Conservation (phyloP, 2,113 vertebrate species). For the Mionectes macconnelli region DNA sequence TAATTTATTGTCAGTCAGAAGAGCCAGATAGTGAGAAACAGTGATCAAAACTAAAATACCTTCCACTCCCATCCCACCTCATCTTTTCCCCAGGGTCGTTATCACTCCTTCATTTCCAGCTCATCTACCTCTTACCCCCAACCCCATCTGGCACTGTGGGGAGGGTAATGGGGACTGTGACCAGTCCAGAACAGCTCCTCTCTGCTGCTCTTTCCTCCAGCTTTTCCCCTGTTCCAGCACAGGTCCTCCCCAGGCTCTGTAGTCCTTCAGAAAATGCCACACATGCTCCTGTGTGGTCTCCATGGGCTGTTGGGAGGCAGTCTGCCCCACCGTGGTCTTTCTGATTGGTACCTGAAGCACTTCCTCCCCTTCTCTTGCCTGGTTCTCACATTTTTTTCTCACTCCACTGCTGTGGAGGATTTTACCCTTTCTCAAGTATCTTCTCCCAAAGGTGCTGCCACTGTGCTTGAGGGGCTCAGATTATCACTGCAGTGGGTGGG, state of each 20-base stretch:
- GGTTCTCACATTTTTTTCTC: neutral
- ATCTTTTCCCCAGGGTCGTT: neutral
- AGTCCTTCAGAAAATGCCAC: neutral
- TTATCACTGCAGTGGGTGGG: accelerated
- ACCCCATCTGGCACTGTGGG: too few species aligned
- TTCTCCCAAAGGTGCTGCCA: accelerated
- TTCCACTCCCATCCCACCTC: neutral
- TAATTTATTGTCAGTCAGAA: neutral
- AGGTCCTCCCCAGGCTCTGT: neutral
- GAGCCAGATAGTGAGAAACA: neutral
- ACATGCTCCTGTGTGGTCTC: neutral
- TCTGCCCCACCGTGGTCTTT: accelerated
- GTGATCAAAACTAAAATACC: neutral
- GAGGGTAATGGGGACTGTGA: neutral
- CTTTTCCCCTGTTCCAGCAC: neutral
- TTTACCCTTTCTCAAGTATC: neutral
- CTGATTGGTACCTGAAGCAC: accelerated
- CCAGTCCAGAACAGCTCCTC: neutral
- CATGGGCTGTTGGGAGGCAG: neutral
- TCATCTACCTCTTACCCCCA: neutral
- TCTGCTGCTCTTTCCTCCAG: neutral
- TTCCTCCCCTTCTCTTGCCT: neutral
- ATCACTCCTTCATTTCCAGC: neutral
- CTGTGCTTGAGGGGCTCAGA: accelerated
- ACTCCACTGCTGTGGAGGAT: accelerated